Evolutionary conservation across 2,888 invertebrate genomes (phyloP), one percentile per base, ranked within the genome.

Genomic region (Venusia cambrica): DNA sequence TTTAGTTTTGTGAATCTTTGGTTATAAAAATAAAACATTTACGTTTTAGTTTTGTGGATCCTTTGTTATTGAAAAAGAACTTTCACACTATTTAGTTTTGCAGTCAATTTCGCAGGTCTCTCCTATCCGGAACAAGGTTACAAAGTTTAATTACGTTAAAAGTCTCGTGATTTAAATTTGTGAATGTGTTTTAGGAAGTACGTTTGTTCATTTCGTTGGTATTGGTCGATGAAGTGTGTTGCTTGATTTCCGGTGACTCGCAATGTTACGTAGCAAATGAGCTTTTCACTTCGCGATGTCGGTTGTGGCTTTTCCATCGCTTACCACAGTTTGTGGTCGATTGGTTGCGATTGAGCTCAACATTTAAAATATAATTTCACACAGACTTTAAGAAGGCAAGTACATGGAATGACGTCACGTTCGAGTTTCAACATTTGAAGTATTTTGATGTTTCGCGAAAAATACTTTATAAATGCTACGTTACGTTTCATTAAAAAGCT

Each of bases 21-120:
- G n/a, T n/a, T n/a, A n/a, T n/a, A n/a, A n/a, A n/a, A n/a, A n/a
- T 22, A n/a, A 22, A 13, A n/a, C 22, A 13, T 12, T 14, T 1
- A 24, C n/a, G n/a, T 24, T 2, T 3, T 12, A 13, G 14, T 24
- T 13, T 14, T 16, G 20, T 30, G 2, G 16, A 17, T 8, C 7
- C 9, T 22, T 32, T 24, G 15, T 6, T 20, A 28, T 20, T 20
- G 14, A 29, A 20, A 29, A 53, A 59, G 81, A 79, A 78, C 70
- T 78, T 62, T 68, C 60, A 58, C 74, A 71, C 74, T 77, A 87
- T 87, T 87, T 69, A 87, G 87, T 71, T 73, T 67, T 83, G 65
- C 66, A 87, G 87, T 87, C 64, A 87, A 85, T 77, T 87, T 88
- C 87, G 44, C 87, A 88, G 87, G 87, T 88, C 87, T 88, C 55